Conservation (phyloP, 1,140 invertebrate genomes). For the Mycetomoellerius zeteki region DNA sequence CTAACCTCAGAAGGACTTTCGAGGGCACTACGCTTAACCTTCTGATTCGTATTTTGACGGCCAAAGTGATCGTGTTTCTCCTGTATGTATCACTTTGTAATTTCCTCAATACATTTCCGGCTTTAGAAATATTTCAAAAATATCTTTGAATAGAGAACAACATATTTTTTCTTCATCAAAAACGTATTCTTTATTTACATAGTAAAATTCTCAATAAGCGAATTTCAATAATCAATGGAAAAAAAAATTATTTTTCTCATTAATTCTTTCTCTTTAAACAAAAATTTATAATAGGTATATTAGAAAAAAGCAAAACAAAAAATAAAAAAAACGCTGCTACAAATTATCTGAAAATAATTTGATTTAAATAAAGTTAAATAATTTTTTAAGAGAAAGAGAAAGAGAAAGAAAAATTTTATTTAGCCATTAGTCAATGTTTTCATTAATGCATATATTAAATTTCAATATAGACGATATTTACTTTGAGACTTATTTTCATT, state of each 20-base stretch:
- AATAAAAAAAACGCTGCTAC: neutral
- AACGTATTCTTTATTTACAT: neutral
- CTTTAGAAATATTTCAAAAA: conserved; percentile 4
- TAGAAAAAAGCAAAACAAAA: neutral
- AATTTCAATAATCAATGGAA: conserved; percentile 15
- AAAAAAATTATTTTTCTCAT: conserved; percentile 27
- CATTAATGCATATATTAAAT: conserved; percentile 7
- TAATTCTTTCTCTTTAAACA: conserved; percentile 35
- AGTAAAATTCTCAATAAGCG: neutral
- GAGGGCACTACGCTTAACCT: neutral
- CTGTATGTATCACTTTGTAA: neutral
- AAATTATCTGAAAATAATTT: conserved; percentile 32
- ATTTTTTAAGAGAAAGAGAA: neutral
- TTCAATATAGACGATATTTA: neutral
- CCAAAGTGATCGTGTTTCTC: neutral
- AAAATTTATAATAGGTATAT: neutral
- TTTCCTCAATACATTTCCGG: neutral
- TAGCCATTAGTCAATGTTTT: neutral
- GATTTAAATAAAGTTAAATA: conserved; percentile 15
- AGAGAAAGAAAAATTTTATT: neutral
- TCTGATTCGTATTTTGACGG: neutral
- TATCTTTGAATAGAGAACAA: neutral
- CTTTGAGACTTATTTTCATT: conserved; percentile 5
- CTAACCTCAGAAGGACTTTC: conserved; percentile 16
- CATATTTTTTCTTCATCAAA: neutral